Evolutionary conservation across 2,113 vertebrate genomes (phyloP).

Genomic region (Proteles cristata): DNA sequence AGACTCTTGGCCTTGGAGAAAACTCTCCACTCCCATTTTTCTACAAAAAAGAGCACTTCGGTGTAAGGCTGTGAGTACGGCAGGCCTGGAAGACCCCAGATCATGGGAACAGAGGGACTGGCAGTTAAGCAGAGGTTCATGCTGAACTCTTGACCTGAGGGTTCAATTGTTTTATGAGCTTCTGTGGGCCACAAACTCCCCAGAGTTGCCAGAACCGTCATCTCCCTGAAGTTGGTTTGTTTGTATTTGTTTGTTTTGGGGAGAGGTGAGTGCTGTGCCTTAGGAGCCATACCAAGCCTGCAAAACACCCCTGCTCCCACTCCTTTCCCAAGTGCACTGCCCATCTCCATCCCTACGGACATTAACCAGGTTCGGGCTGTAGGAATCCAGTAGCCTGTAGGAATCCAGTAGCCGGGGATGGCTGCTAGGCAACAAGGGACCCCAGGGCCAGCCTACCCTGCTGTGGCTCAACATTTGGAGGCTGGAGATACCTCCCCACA

Average conservation of each 20-base stretch:
- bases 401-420: background rate
- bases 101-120: background rate
- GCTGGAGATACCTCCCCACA: background rate
- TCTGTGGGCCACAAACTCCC: background rate
- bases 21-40: background rate
- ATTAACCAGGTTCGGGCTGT: background rate
- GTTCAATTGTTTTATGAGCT: background rate
- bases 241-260: background rate
- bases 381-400: background rate
- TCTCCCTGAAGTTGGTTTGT: background rate
- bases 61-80: background rate
- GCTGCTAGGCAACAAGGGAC: constrained; percentile 63
- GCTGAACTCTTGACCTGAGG: background rate
- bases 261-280: background rate
- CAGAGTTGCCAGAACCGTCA: background rate
- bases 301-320: background rate
- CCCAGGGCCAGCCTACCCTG: background rate
- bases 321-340: background rate
- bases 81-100: background rate
- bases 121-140: background rate
- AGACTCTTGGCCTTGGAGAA: background rate
- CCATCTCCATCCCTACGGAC: background rate
- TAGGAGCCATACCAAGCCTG: background rate
- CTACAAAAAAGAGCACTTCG: background rate
- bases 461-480: background rate